Evolutionary conservation across 2,113 vertebrate genomes (phyloP).

Genomic region (Lasiurus cinereus): DNA sequence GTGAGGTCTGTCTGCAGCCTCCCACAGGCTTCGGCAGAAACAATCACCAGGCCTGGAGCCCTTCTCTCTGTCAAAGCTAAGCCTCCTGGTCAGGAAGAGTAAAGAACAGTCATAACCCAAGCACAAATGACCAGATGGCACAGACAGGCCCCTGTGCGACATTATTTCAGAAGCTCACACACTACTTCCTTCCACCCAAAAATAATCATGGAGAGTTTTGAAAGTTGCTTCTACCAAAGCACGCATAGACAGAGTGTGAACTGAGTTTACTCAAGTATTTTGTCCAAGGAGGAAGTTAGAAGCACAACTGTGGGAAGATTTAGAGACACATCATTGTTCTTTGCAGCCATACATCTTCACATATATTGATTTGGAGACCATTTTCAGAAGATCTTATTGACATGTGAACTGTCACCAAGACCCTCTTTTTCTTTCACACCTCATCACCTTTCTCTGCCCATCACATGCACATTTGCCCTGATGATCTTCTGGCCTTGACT

Average conservation of each 20-base stretch:
- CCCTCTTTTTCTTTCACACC: neutral
- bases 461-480: fast-evolving
- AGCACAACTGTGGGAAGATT: neutral
- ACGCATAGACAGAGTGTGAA: neutral
- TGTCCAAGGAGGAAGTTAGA: neutral
- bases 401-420: neutral
- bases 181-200: constrained; percentile 28
- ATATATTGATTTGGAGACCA: neutral
- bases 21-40: neutral
- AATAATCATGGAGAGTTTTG: neutral
- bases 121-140: neutral
- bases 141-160: neutral
- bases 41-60: neutral
- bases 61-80: neutral
- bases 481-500: neutral
- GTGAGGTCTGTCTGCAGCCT: neutral
- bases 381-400: neutral
- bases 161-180: neutral
- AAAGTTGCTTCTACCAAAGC: neutral
- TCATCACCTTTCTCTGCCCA: neutral
- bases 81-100: neutral
- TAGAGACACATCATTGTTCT: neutral
- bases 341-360: neutral
- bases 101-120: neutral
- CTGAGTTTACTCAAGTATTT: neutral